Percentiles rank a stretch among this genome's conserved stretches.
phyloP scores from a whole-genome alignment of 1,140 invertebrate genomes.

The Diuraphis noxia region DNA sequence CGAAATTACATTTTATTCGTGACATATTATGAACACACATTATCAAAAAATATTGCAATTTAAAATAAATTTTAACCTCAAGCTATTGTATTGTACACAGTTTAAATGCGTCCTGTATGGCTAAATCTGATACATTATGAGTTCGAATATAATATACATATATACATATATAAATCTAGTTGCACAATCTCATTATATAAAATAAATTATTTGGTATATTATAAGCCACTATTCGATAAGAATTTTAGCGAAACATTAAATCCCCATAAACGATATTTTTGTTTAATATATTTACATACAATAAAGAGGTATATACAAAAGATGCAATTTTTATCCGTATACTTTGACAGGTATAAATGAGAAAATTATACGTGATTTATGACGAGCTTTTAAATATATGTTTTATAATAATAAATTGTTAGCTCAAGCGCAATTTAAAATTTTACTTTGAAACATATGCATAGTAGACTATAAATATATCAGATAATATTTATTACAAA shows the following conservation, averaged over 20 bases:
- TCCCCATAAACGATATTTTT: conserved; percentile 5
- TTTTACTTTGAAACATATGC: background rate
- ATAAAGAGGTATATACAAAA: background rate
- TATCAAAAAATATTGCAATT: background rate
- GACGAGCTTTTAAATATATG: background rate
- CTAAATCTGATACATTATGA: background rate
- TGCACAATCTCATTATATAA: background rate
- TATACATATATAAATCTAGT: background rate
- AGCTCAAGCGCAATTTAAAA: background rate
- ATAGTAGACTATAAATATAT: background rate
- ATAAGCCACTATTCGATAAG: background rate
- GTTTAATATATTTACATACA: background rate
- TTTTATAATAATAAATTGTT: background rate
- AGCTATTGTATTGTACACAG: background rate
- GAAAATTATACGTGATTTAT: background rate
- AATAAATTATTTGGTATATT: background rate
- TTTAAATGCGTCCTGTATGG: background rate
- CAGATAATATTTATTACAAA: background rate
- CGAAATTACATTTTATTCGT: background rate
- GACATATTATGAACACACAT: background rate
- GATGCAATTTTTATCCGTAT: background rate
- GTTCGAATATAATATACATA: too few species aligned
- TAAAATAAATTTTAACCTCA: background rate
- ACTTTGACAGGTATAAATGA: background rate
- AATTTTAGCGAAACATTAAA: conserved; percentile 5